Evolutionary conservation across 1,140 invertebrate species (phyloP).

Genomic region (Eueides isabella): DNA sequence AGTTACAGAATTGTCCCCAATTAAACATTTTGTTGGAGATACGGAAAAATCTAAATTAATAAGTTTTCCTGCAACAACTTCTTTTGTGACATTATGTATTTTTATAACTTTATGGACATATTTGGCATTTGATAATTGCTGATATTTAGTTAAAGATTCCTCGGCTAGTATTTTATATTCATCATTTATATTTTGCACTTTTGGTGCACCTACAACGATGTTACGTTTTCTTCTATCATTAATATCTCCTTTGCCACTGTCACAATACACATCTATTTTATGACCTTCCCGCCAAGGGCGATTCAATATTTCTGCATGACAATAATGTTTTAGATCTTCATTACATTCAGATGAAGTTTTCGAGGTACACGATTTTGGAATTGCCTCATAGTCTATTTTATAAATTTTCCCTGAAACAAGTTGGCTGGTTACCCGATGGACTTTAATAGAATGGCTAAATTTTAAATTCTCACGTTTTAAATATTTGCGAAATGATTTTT

Average conservation of each 20-base stretch:
- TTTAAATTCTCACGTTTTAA: constrained; percentile 36
- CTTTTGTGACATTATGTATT: constrained; percentile 43
- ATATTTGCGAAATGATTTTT: constrained; percentile 57
- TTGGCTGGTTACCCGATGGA: constrained; percentile 52
- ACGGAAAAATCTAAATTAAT: constrained; percentile 48
- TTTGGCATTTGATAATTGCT: constrained; percentile 40
- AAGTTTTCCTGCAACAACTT: constrained; percentile 47
- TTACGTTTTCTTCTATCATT: constrained; percentile 31
- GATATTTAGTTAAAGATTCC: constrained; percentile 43
- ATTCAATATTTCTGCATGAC: constrained; percentile 53
- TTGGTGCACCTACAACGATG: constrained; percentile 7
- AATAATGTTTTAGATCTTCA: constrained; percentile 38
- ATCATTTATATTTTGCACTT: constrained; percentile 32
- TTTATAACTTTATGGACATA: constrained; percentile 47
- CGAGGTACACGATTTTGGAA: constrained; percentile 40
- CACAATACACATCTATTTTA: constrained; percentile 50
- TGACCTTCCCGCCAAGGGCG: constrained; percentile 51
- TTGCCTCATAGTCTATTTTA: constrained; percentile 57
- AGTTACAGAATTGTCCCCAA: constrained; percentile 17
- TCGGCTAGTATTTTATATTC: constrained; percentile 37
- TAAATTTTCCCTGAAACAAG: constrained; percentile 52
- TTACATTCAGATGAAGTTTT: constrained; percentile 28
- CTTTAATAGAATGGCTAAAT: constrained; percentile 52
- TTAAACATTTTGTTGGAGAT: constrained; percentile 48
- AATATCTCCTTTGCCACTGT: constrained; percentile 36